These are phyloP conservation scores for Trachelipus rathkii DNA, from an alignment of 1,140 invertebrate genomes.

Conservation along the genomic window DNA sequence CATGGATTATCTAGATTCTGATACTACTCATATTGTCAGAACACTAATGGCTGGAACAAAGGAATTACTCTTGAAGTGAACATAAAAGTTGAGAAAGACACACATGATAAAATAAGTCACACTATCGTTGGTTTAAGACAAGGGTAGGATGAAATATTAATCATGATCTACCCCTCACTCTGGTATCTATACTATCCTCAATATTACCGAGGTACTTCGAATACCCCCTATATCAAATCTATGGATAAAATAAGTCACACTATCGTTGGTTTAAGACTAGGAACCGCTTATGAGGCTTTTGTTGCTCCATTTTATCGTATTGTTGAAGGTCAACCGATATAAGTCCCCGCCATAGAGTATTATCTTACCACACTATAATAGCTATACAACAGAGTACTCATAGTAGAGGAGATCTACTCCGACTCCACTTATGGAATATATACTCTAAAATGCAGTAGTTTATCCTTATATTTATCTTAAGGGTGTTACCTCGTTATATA, in stretches of 20 bases:
- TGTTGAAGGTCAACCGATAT: slow-evolving; percentile 73
- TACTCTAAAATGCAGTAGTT: too few relatives aligned
- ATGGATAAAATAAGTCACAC: slow-evolving; percentile 59
- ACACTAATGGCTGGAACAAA: slow-evolving; percentile 58
- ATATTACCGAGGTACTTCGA: too few relatives aligned
- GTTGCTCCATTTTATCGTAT: slow-evolving; percentile 78
- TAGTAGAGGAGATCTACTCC: too few relatives aligned
- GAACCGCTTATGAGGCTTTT: slow-evolving; percentile 81
- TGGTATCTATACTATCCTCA: too few relatives aligned
- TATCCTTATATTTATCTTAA: too few relatives aligned
- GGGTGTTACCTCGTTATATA: too few relatives aligned
- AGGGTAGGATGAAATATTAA: too few relatives aligned
- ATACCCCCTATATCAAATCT: slow-evolving; percentile 43
- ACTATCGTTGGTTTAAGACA: slow-evolving; percentile 70
- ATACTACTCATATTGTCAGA: slow-evolving; percentile 52
- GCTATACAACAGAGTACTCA: too few relatives aligned
- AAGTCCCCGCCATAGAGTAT: too few relatives aligned
- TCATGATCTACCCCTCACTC: too few relatives aligned
- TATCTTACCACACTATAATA: too few relatives aligned
- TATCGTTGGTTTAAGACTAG: slow-evolving; percentile 70
- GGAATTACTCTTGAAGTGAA: slow-evolving; percentile 71
- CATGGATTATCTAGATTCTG: slow-evolving; percentile 62
- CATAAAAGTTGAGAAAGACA: slow-evolving; percentile 44
- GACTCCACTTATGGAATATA: too few relatives aligned
- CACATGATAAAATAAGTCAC: slow-evolving; percentile 51